Base-by-base conservation (phyloP, 1,140 invertebrate species). In the Muscidifurax raptorellus region DNA sequence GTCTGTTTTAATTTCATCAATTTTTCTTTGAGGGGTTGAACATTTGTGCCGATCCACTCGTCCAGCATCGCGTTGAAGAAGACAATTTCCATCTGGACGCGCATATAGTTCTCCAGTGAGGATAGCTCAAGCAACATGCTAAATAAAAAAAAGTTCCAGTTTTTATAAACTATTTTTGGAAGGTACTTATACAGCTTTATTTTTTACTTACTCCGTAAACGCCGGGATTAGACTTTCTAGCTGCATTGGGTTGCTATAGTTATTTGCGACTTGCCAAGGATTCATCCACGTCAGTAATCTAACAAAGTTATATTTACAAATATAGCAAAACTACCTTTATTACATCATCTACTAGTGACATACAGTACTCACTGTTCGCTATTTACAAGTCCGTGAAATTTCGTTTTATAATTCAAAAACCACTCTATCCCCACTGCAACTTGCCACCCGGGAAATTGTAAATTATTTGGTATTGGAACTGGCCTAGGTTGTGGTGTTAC, bases 231-330 rank as follows among this genome's bases (percentile, higher is more conserved):
- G 89, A 85, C 93, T 94, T 84, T 95, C 94, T 22, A 96, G 91
- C 87, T 96, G 95, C 92, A 95, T 94, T 0, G 95, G 95, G 90
- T 95, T 95, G 4, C 94, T 95, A 84, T 95, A 95, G 86, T 94
- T 94, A 85, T 95, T 95, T 40, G 93, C 90, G 27, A 96, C 89
- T 90, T 96, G 95, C 95, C 95, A 96, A 7, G 94, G 93, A 91
- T 96, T 96, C 90, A 96, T 91, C 95, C 95, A 96, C 0, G 95
- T 95, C 86, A 93, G 90, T 77, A 96, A 94, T 88, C 95, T 96
- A 25, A 59, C 92, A 94, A 87, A 78, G n/a, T n/a, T 84, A 82
- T 80, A 84, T 87, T 79, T 72, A 85, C 80, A 67, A 15, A 27
- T 82, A 44, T 75, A 59, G 18, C 18, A n/a, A 59, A 4, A 59